Evolutionary conservation across 1,140 invertebrate genomes (phyloP), one percentile per base, ranked within the genome.

Genomic region (Arion vulgaris): DNA sequence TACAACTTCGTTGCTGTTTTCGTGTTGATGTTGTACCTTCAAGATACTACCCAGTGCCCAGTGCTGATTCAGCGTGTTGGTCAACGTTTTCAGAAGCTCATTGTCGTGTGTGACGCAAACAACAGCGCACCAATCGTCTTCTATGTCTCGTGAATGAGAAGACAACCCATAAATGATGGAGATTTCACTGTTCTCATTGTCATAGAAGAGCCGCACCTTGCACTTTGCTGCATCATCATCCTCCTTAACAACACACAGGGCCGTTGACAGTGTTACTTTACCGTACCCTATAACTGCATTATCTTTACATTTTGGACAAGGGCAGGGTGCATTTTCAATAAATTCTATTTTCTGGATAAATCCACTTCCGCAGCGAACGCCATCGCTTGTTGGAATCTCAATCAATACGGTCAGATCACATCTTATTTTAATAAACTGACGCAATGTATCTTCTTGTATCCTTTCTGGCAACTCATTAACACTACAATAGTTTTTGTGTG

Each of bases 71-170:
- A 51, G 2, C 13, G 19, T 28, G 2, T 1, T 17, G 1, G 4
- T 13, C 15, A 75, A 28, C 1, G 28, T 32, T 51, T 32, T 51
- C 2, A 75, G 9, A 1, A 75, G 23, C 2, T 51, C 49, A 17
- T 28, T 9, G 15, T 51, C 45, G 45, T 75, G 73, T 19, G 73
- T 75, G 28, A 75, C 73, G 53, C 73, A 75, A 19, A 38, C 73
- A 1, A 75, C 13, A 4, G 45, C 45, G 36, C 73, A 75, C 73
- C 73, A 75, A 28, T 75, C 73, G 2, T 19, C 32, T 23, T 51
- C 15, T 7, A 53, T 28, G 28, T 39, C 45, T 1, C 19, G 36
- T 1, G 38, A 39, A 13, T n/a, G 26, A 13, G 17, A 36, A n/a
- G 51, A 11, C 73, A 45, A 51, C 4, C 36, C 36, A 32, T 39